A percentile compares a stretch with the other conserved stretches of the same genome.
Conservation (phyloP, 2,797 vertebrate species). For the Masticophis lateralis region DNA sequence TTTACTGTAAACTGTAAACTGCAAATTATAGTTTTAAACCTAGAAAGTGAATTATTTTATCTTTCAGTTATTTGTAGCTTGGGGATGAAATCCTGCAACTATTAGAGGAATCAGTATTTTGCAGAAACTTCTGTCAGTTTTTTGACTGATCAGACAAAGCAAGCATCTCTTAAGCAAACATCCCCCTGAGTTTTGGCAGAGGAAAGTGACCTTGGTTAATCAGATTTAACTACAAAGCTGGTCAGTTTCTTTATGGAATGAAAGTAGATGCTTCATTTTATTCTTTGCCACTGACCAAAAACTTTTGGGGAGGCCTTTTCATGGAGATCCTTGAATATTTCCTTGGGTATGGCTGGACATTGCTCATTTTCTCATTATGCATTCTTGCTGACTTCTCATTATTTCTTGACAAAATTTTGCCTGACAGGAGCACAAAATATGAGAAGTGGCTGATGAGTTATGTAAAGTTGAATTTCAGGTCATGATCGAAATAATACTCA, state of each 20-base stretch:
- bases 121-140: not conserved
- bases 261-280: not conserved
- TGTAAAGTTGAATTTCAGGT: not conserved
- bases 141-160: not conserved
- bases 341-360: not conserved
- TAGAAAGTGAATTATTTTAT: not conserved
- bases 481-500: not conserved
- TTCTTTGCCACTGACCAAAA: not conserved
- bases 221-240: not conserved
- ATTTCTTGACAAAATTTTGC: slow-evolving; percentile 10
- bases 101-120: not conserved
- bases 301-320: not conserved
- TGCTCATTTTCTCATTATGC: not conserved
- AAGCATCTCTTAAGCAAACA: not conserved
- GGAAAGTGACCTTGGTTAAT: not conserved
- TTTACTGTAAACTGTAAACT: no score
- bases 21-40: not conserved
- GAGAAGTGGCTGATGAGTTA: not conserved
- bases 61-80: not conserved
- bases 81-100: not conserved
- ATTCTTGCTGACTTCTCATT: slow-evolving; percentile 15
- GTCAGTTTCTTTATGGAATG: not conserved
- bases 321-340: not conserved
- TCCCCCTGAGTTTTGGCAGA: not conserved
- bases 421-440: slow-evolving; percentile 10